Evolutionary conservation across 1,140 invertebrate genomes (phyloP), one percentile per base, ranked within the genome.

Genomic region (Steinernema khuongi): DNA sequence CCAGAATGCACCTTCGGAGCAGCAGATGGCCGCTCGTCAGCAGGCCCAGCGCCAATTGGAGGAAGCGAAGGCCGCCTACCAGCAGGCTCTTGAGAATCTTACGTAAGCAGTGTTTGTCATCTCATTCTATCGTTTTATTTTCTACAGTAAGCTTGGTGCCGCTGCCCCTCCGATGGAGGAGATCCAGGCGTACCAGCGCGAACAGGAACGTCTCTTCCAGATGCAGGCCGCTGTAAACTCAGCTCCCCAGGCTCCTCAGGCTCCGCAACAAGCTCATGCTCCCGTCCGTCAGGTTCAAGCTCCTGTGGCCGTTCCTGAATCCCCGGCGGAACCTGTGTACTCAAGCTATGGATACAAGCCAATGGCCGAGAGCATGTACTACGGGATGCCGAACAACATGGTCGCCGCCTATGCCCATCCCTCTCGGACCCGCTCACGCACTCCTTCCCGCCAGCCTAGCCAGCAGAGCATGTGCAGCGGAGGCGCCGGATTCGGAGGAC

Each of bases 21-120:
- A 60, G 50, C 50, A 60, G 50, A 22, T 26, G 50, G 50, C 50
- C 19, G 50, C 50, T 60, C 50, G 50, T 60, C 14, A 60, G 26
- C 7, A 14, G 2, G 50, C 50, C 50, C 50, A 60, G 50, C 50
- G 50, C 26, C 50, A 60, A 26, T 14, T 60, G 14, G 22, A 60
- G 11, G 50, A 60, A 22, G 19, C 50, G 7, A 7, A 60, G 26
- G 11, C 22, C 50, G 50, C 50, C 19, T 60, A 60, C 50, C 11
- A 60, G 7, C 50, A 60, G 22, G 50, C 50, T 7, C 11, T 60
- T 60, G 14, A 17, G 4, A 60, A 60, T 2, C 22, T 60, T 4
- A 14, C 11, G 50, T 60, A 60, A 14, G 50, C 19, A 7, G 50
- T 14, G 50, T 22, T 14, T 60, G 26, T 60, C 2, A n/a, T 11